Evolutionary conservation across 2,888 invertebrate species (phyloP), one percentile per base, ranked within the genome.

Genomic region (Brachyptera risi): DNA sequence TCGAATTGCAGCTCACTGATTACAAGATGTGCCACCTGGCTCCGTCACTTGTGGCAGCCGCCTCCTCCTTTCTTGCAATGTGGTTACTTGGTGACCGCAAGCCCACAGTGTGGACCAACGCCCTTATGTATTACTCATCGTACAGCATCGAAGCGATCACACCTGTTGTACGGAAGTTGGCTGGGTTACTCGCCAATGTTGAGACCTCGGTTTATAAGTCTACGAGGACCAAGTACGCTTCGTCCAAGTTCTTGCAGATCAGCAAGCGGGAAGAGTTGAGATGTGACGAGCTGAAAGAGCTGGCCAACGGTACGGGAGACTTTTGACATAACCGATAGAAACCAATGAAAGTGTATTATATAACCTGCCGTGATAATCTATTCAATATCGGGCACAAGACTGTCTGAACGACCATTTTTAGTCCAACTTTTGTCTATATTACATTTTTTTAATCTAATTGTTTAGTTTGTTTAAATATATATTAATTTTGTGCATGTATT

Each of bases 41-140:
- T 63, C 95, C 96, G 0, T 97, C 97, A 0, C 80, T 90, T 68
- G 79, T 93, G 61, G 90, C 94, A 42, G 91, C 90, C 7, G 87
- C 89, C 3, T 86, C 92, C 5, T 79, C 91, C 60, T 92, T 87
- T 72, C 79, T 94, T 9, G 83, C 92, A 1, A 78, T 90, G 21
- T 78, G 81, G 68, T 79, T 57, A 13, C 26, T 37, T 15, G 19
- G 26, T 4, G 54, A 17, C 21, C 4, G 26, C 21, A 40, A 17
- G 37, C 54, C 72, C 9, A 11, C 19, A 76, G 70, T 84, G 38
- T 93, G 93, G 95, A 88, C 84, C 1, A 80, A 83, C 13, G 88
- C 88, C 0, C 74, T 96, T 61, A 76, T 77, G 5, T 84, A 86
- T 74, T 92, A 94, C 73, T 88, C 93, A 7, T 83, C 82, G 1